Percentiles rank a stretch among this genome's conserved stretches.
Evolutionary conservation across 2,888 invertebrate genomes (phyloP).

Genomic region (Macrosoma leucophasiata): DNA sequence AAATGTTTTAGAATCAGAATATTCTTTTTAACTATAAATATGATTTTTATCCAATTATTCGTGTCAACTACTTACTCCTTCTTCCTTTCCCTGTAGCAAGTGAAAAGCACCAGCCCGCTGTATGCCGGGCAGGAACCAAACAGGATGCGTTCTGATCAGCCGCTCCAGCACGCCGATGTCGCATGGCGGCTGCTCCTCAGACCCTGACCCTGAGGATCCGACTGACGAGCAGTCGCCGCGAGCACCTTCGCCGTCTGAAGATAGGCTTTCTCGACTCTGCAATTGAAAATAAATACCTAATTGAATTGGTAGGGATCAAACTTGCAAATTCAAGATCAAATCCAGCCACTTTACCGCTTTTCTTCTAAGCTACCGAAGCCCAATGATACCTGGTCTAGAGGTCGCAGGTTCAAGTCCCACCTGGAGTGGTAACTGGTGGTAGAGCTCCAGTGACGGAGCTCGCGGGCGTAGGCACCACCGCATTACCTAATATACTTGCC

Average conservation of each 20-base stretch:
- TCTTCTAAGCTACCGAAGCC: too few relatives aligned
- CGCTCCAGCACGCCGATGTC: constrained; percentile 91
- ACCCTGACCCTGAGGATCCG: constrained; percentile 71
- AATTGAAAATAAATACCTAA: constrained; percentile 31
- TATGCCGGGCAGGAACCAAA: constrained; percentile 96
- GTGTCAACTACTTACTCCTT: constrained; percentile 81
- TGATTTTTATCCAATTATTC: not conserved
- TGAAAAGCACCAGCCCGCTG: constrained; percentile 96
- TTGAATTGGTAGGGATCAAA: too few relatives aligned
- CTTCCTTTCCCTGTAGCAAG: constrained; percentile 93
- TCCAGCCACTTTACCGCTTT: too few relatives aligned
- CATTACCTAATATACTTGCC: too few relatives aligned
- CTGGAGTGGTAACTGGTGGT: too few relatives aligned
- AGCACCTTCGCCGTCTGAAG: constrained; percentile 78
- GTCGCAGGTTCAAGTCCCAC: too few relatives aligned
- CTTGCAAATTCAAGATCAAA: too few relatives aligned
- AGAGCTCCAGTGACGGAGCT: too few relatives aligned
- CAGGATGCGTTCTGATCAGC: constrained; percentile 92
- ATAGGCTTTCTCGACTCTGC: constrained; percentile 80
- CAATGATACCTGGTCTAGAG: too few relatives aligned
- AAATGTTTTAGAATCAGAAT: too few relatives aligned
- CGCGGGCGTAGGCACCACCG: too few relatives aligned
- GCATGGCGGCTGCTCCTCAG: constrained; percentile 84
- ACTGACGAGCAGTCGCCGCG: constrained; percentile 76
- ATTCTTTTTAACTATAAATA: not conserved